Percentiles rank a stretch among this genome's conserved stretches.
Conservation (phyloP, 2,113 vertebrate genomes). For the Pogonocichla stellata region DNA sequence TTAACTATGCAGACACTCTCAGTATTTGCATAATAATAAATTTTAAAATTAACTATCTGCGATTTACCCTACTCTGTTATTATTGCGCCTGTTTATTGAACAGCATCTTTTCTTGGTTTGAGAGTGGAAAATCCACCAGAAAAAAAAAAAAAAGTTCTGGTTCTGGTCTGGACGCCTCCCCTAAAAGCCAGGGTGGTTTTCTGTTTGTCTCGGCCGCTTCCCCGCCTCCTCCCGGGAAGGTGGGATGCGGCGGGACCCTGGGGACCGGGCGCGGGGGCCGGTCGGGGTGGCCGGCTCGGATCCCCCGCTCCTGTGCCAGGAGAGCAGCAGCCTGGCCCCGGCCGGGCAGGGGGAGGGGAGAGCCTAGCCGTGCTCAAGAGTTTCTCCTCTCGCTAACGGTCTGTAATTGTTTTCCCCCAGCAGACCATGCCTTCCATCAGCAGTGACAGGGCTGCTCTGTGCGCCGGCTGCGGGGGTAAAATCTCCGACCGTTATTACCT, state of each 20-base stretch:
- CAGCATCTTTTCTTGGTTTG: not conserved
- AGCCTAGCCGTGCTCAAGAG: not conserved
- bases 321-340: not conserved
- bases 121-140: not conserved
- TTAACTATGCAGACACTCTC: not conserved
- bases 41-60: not conserved
- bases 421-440: conserved; percentile 92
- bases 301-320: not conserved
- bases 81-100: not conserved
- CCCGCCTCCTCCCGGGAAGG: not conserved
- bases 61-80: not conserved
- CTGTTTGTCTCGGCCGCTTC: not conserved
- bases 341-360: not conserved
- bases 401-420: conserved; percentile 55
- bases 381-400: conserved; percentile 45
- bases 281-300: not conserved
- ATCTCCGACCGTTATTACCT: conserved; percentile 98
- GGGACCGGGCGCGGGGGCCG: not conserved
- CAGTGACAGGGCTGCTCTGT: conserved; percentile 91
- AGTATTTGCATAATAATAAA: not conserved
- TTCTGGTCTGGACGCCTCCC: not conserved
- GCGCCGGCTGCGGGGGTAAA: conserved; percentile 95
- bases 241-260: not conserved
- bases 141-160: not conserved
- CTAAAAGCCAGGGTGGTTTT: not conserved